Conservation (phyloP, 2,113 vertebrate genomes). For the Lanius ludovicianus region DNA sequence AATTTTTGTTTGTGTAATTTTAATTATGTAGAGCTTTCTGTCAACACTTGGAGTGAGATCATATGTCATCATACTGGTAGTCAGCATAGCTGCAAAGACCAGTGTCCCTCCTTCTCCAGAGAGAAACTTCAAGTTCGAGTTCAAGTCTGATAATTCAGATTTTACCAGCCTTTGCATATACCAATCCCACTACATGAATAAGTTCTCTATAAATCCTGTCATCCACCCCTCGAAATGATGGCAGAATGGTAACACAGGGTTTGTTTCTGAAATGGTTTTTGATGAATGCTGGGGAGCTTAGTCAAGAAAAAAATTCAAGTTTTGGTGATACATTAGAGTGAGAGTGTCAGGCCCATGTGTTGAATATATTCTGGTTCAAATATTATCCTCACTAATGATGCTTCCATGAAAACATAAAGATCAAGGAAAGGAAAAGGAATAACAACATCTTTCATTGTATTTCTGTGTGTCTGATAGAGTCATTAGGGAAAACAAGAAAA, state of each 20-base stretch:
- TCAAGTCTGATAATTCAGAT: background rate
- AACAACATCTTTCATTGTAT: conserved; percentile 61
- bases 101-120: background rate
- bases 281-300: background rate
- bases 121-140: background rate
- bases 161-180: background rate
- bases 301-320: background rate
- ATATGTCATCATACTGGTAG: background rate
- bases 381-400: conserved; percentile 43
- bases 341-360: conserved; percentile 10
- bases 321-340: background rate
- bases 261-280: background rate
- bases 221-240: background rate
- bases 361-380: conserved; percentile 44
- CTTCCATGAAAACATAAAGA: conserved; percentile 51
- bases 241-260: background rate
- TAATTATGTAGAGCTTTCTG: background rate
- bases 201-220: background rate
- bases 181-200: background rate
- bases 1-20: background rate
- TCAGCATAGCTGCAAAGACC: background rate
- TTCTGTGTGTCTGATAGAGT: conserved; percentile 63
- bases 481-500: conserved; percentile 70
- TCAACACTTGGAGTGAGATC: background rate
- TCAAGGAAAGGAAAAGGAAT: conserved; percentile 54